Conservation (phyloP, 2,113 vertebrate species). For the Erythrolamprus reginae region DNA sequence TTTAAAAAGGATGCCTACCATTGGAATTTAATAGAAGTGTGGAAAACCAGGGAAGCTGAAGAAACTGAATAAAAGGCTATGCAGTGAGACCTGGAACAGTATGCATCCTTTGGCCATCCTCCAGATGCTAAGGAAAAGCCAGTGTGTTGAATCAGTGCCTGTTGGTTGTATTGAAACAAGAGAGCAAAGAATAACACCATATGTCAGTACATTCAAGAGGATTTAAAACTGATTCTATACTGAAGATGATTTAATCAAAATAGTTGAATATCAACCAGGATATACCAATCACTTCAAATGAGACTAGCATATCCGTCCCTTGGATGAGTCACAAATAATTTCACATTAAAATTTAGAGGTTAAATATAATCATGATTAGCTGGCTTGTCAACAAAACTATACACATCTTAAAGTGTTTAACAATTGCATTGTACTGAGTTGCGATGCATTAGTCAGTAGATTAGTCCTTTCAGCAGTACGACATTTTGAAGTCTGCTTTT, state of each 20-base stretch:
- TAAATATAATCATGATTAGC: neutral
- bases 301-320: neutral
- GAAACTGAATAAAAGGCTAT: neutral
- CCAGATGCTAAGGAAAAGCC: neutral
- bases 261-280: neutral
- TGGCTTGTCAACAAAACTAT: neutral
- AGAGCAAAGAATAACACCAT: too few relatives aligned
- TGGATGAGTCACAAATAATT: neutral
- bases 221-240: neutral
- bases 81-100: neutral
- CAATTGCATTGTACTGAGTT: neutral
- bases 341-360: neutral
- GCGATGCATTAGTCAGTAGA: fast-evolving
- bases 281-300: neutral
- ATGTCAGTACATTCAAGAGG: neutral
- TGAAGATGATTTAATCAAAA: neutral
- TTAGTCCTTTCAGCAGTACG: neutral
- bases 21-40: neutral
- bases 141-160: neutral
- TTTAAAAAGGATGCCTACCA: neutral
- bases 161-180: neutral
- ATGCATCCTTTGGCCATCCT: neutral
- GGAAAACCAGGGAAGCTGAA: neutral
- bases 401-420: neutral
- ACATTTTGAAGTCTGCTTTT: neutral